A percentile compares a stretch with the other conserved stretches of the same genome.
These are phyloP conservation scores for Petrocephalus microphthalmus DNA, from an alignment of 2,113 vertebrate species.

Conservation along the genomic window DNA sequence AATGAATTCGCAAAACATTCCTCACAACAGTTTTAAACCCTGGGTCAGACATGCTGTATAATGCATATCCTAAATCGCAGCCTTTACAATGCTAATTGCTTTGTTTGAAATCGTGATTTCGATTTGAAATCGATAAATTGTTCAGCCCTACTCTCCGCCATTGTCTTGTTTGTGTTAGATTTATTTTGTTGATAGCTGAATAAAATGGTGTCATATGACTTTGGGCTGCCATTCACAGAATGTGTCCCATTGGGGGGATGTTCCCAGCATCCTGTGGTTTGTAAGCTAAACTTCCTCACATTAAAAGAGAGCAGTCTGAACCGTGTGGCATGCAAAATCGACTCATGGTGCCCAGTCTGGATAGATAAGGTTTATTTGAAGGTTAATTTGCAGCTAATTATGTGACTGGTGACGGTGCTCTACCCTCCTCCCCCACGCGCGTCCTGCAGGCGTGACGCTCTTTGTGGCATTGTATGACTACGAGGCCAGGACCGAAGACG, in stretches of 20 bases:
- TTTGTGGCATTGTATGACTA: slow-evolving; percentile 98
- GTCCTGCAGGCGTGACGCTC: slow-evolving; percentile 81
- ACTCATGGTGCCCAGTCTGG: background rate
- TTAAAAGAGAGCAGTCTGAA: background rate
- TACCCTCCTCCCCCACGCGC: background rate
- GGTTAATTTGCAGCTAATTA: slow-evolving; percentile 30
- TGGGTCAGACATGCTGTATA: too few species aligned
- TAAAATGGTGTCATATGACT: background rate
- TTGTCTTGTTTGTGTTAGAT: too few species aligned
- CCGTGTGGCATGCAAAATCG: background rate
- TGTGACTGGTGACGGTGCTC: slow-evolving; percentile 22
- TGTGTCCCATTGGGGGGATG: background rate
- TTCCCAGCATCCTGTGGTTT: background rate
- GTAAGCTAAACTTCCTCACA: background rate
- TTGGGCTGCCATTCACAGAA: background rate
- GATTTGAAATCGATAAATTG: too few species aligned
- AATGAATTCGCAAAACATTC: too few species aligned
- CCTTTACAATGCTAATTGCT: too few species aligned
- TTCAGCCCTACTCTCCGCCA: too few species aligned
- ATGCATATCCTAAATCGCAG: too few species aligned
- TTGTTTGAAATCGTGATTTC: too few species aligned
- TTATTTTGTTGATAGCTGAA: too few species aligned
- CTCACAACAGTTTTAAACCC: too few species aligned
- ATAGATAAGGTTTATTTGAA: background rate
- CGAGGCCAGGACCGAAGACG: slow-evolving; percentile 91